Evolutionary conservation across 2,113 vertebrate genomes (phyloP).

Genomic region (Nannobrachium achirus): DNA sequence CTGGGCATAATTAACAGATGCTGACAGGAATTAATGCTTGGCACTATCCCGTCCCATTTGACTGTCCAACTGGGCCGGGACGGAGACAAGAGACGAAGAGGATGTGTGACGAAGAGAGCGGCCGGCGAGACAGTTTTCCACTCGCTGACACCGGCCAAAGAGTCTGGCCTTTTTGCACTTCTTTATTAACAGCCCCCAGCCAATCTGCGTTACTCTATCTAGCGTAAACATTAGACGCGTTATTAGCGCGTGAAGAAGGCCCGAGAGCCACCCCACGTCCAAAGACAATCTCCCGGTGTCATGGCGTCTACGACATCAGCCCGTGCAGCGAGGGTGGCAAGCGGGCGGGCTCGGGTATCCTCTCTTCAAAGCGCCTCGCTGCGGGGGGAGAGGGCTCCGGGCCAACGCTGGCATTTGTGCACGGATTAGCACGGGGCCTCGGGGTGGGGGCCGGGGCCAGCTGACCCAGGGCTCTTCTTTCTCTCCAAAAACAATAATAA

Average conservation of each 20-base stretch:
- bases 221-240: conserved; percentile 63
- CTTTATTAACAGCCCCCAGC: conserved; percentile 42
- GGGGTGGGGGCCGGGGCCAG: conserved; percentile 74
- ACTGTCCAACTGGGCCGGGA: conserved; percentile 66
- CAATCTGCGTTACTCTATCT: conserved; percentile 29
- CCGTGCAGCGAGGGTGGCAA: conserved; percentile 53
- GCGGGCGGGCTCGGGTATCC: conserved; percentile 76
- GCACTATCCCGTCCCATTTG: conserved; percentile 78
- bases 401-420: conserved; percentile 79
- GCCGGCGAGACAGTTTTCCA: conserved; percentile 40
- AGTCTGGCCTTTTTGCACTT: conserved; percentile 42
- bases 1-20: conserved; percentile 84
- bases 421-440: conserved; percentile 76
- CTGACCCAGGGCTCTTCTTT: conserved; percentile 82
- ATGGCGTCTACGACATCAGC: conserved; percentile 44
- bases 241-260: conserved; percentile 55
- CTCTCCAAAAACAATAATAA: conserved; percentile 87
- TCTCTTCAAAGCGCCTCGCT: conserved; percentile 79
- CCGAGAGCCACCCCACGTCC: conserved; percentile 43
- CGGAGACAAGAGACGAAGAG: conserved; percentile 51
- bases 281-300: conserved; percentile 64
- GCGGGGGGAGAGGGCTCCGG: conserved; percentile 69
- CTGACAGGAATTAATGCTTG: conserved; percentile 84
- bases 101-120: conserved; percentile 51
- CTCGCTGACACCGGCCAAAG: conserved; percentile 33